Evolutionary conservation across 2,797 vertebrate species (phyloP), one percentile per base, ranked within the genome.

Genomic region (Somateria mollissima): DNA sequence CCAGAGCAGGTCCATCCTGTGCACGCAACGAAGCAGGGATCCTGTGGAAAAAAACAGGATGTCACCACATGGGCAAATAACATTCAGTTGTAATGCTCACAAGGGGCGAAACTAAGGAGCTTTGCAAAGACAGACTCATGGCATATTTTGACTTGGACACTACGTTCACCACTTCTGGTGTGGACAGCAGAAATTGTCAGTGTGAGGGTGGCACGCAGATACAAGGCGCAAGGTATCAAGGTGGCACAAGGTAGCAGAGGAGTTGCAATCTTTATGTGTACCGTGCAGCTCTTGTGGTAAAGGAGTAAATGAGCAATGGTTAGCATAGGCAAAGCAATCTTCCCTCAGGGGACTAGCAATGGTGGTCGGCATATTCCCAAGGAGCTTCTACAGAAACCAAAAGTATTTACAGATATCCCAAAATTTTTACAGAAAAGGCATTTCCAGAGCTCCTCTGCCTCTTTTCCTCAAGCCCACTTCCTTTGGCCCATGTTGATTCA

Each of bases 1-100:
- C 95, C 45, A 8, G 80, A 90, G 49, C 73, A 67, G 82, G 60
- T 45, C 90, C 96, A 97, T 96, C 86, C 64, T 84, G 67, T 4
- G 49, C 13, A 18, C 0, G 0, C 17, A 75, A 81, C 0, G 0
- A 65, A 87, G 69, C 13, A 2, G 24, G 19, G 43, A 11, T 70
- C 85, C 96, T 96, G 60, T 0, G 0, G 18, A 43, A 4, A 49
- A 49, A 57, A 27, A 2, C 24, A 70, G 41, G 15, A 39, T 1
- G 0, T 92, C n/a, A 95, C 39, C 2, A 0, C 0, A 0, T 0
- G 3, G 70, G 32, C 51, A 62, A 39, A 70, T 7, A 64, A 21
- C 1, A 2, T 20, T n/a, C 43, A 25, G 51, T 4, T 24, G 18
- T 66, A 34, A 24, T 3, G 56, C 18, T 54, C 36, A 45, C 0